Conservation (phyloP, 2,888 invertebrate species). For the Scaptomyza tumidula region DNA sequence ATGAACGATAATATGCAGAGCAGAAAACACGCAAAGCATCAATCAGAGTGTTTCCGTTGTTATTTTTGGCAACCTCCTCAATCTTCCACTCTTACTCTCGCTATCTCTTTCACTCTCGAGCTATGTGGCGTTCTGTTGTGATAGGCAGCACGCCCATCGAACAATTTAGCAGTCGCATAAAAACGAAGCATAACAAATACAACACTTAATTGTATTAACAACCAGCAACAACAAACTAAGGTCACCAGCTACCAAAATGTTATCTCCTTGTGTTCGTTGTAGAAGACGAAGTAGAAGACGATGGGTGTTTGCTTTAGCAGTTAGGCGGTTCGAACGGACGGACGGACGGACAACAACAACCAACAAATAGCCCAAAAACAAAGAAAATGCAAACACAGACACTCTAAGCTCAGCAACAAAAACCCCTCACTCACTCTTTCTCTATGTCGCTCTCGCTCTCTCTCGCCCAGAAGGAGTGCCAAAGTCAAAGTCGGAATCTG, state of each 20-base stretch:
- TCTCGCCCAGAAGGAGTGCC: background rate
- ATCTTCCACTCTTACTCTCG: background rate
- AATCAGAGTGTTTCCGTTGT: constrained; percentile 4
- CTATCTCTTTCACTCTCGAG: background rate
- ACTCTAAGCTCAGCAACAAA: background rate
- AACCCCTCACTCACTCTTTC: background rate
- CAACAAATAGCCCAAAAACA: constrained; percentile 50
- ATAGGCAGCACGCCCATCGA: constrained; percentile 68
- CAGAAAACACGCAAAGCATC: constrained; percentile 9
- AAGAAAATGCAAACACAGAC: constrained; percentile 38
- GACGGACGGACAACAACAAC: constrained; percentile 35
- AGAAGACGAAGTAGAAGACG: background rate
- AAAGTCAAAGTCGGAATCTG: constrained; percentile 17
- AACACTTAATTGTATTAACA: constrained; percentile 78
- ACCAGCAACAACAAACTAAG: constrained; percentile 31
- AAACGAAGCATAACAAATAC: constrained; percentile 67
- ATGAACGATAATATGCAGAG: constrained; percentile 16
- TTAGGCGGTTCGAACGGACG: constrained; percentile 34
- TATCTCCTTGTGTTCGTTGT: no score
- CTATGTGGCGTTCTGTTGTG: constrained; percentile 29
- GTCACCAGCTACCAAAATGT: constrained; percentile 20
- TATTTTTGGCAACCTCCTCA: constrained; percentile 7
- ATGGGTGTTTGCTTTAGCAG: constrained; percentile 50
- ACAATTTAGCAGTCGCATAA: constrained; percentile 71
- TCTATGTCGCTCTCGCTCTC: no score